phyloP scores from a whole-genome alignment of 2,113 vertebrate species.

The Atrichornis clamosus region DNA sequence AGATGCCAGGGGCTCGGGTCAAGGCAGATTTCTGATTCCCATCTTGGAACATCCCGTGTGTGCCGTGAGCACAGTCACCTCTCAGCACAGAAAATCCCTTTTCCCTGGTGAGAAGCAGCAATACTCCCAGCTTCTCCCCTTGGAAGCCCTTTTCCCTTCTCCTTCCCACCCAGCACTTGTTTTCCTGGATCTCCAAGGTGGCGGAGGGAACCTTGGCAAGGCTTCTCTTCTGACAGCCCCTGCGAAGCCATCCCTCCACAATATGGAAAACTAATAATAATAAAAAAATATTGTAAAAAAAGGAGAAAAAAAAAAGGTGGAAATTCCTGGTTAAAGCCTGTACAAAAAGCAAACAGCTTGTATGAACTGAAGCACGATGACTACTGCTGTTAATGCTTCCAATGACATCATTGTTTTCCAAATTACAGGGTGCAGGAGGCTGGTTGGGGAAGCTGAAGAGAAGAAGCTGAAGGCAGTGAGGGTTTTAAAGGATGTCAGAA shows the following conservation, averaged over 20 bases:
- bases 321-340: conserved; percentile 16
- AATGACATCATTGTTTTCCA: conserved; percentile 60
- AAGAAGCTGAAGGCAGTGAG: not conserved
- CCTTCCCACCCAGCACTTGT: not conserved
- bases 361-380: not conserved
- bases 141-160: not conserved
- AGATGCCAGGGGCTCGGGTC: not conserved
- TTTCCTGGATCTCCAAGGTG: not conserved
- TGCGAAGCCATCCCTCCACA: not conserved
- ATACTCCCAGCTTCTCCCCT: not conserved
- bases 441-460: not conserved
- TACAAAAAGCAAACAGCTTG: conserved; percentile 17
- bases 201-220: not conserved
- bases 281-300: not conserved
- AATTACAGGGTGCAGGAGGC: conserved; percentile 1
- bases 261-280: not conserved
- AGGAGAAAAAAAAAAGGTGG: not conserved
- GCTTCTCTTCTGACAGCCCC: not conserved
- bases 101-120: not conserved
- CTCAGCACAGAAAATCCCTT: not conserved
- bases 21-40: not conserved
- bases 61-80: not conserved
- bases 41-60: not conserved
- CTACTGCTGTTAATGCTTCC: conserved; percentile 33
- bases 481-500: not conserved